Evolutionary conservation across 1,140 invertebrate genomes (phyloP), one percentile per base, ranked within the genome.

Genomic region (Lasaia peninsularis): DNA sequence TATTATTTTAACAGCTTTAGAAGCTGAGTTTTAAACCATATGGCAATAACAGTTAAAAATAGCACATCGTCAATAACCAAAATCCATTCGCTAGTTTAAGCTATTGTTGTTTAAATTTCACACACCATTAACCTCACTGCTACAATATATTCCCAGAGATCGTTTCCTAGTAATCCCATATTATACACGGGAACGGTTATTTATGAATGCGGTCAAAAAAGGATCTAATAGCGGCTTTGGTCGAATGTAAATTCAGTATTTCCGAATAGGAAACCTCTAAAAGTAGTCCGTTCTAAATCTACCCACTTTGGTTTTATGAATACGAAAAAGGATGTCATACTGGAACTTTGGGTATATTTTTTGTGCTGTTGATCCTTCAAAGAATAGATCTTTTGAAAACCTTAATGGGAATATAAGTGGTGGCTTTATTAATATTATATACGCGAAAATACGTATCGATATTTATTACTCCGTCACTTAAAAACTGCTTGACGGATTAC

Each of bases 131-230:
- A 48, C 40, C 16, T 10, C 40, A 48, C 40, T 21, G 40, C 16
- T 48, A 48, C 40, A 20, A 48, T 21, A 48, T 48, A 48, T 48
- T 48, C 20, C 20, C 40, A 48, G 40, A 48, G 40, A 48, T 48
- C 40, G 40, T 48, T 48, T 18, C 40, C 16, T 48, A 16, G 40
- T 48, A 48, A 48, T 48, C 40, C 40, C 40, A 48, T 48, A 48
- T 48, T 48, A 48, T 48, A 48, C 16, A 48, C 40, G 40, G 40
- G 40, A 20, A 18, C 40, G 40, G 40, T 48, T 48, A 48, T 48
- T 48, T 48, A 48, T 48, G 40, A 48, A 48, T 48, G 40, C 40
- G 40, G 40, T 48, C 40, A 48, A 48, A 48, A 48, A 48, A 48
- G 40, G 40, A 48, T 48, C 40, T 48, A 48, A 48, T 48, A 16